Conservation (phyloP, 2,113 vertebrate species). For the Callipepla squamata region DNA sequence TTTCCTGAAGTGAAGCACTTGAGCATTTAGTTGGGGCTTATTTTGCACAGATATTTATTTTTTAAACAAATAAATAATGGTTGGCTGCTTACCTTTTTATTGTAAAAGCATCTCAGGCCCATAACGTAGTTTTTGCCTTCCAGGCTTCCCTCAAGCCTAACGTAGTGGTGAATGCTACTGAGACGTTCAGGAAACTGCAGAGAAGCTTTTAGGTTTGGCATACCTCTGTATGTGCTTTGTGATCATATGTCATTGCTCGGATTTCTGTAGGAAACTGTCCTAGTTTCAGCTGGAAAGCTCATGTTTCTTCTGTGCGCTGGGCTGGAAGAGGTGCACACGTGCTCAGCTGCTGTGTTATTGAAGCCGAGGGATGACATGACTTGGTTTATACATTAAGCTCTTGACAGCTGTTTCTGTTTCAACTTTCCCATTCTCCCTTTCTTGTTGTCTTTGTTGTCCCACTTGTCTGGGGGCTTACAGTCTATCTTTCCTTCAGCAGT, state of each 20-base stretch:
- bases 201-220: background rate
- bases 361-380: background rate
- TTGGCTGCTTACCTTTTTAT: background rate
- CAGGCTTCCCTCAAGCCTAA: rapidly evolving
- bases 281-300: background rate
- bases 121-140: rapidly evolving
- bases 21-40: background rate
- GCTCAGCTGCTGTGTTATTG: background rate
- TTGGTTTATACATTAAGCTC: conserved; percentile 4
- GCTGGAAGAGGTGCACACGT: background rate
- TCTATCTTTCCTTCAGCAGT: background rate
- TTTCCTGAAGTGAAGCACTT: background rate
- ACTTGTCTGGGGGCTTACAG: background rate
- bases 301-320: background rate
- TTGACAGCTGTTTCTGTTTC: conserved; percentile 21
- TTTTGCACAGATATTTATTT: background rate
- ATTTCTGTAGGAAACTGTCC: background rate
- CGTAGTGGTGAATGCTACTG: background rate
- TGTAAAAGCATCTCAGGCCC: background rate
- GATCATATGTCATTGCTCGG: rapidly evolving
- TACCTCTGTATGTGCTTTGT: background rate
- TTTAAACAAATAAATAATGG: too few species aligned
- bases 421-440: background rate
- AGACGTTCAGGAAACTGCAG: background rate
- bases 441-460: background rate